Evolutionary conservation across 2,888 invertebrate genomes (phyloP).

Genomic region (Heliothis peltigera): DNA sequence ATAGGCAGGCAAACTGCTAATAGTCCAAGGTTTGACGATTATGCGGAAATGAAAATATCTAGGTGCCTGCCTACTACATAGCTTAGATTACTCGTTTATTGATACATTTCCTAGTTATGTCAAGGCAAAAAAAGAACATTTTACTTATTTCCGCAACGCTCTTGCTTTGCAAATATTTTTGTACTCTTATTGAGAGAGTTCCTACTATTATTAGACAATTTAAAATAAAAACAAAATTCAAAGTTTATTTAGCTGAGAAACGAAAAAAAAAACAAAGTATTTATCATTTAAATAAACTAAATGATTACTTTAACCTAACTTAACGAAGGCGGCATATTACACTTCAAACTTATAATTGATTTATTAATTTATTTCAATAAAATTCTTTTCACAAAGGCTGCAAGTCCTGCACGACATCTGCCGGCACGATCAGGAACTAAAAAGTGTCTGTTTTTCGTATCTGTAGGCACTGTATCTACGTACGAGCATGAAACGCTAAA

Average conservation of each 20-base stretch:
- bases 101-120: conserved; percentile 18
- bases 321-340: too few relatives aligned
- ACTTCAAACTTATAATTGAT: too few relatives aligned
- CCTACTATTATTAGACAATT: too few relatives aligned
- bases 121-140: conserved; percentile 10
- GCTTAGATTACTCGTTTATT: conserved; percentile 19
- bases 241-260: too few relatives aligned
- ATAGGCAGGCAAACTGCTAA: neutral
- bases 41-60: conserved; percentile 22
- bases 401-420: conserved; percentile 38
- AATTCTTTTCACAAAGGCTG: neutral
- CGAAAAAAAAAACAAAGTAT: too few relatives aligned
- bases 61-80: neutral
- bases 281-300: too few relatives aligned
- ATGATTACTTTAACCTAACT: too few relatives aligned
- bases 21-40: neutral
- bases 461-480: neutral
- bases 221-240: too few relatives aligned
- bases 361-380: too few relatives aligned
- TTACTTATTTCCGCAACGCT: conserved; percentile 22
- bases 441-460: conserved; percentile 8
- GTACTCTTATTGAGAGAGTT: too few relatives aligned
- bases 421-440: conserved; percentile 25
- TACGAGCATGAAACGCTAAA: conserved; percentile 5
- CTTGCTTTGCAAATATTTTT: too few relatives aligned